Percentiles rank a stretch among this genome's conserved stretches.
Conservation (phyloP, 2,797 vertebrate genomes). For the Dipus sagitta region DNA sequence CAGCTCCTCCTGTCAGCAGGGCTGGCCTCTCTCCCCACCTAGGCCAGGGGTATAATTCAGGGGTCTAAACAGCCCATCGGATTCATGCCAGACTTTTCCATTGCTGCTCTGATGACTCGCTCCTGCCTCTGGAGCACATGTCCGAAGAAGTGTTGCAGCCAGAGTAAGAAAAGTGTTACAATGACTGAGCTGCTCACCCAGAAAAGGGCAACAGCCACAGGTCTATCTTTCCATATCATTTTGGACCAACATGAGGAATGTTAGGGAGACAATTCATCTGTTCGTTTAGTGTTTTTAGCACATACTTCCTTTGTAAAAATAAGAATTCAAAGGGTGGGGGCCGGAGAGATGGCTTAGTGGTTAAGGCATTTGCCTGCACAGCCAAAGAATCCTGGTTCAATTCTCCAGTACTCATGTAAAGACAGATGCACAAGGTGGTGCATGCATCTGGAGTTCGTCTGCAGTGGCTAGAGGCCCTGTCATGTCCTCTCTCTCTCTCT, state of each 20-base stretch:
- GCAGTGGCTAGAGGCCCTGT: no score
- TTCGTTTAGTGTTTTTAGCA: not conserved
- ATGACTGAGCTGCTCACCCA: not conserved
- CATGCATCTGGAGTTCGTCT: no score
- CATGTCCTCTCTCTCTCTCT: no score
- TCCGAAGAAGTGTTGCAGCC: not conserved
- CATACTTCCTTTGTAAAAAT: slow-evolving; percentile 36
- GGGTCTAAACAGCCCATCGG: not conserved
- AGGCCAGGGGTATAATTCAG: accelerated
- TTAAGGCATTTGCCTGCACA: no score
- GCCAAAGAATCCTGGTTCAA: no score
- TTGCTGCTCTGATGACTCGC: not conserved
- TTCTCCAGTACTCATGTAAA: no score
- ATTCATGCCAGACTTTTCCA: not conserved
- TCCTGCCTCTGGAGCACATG: not conserved
- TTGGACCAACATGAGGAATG: not conserved
- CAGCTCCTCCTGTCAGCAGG: slow-evolving; percentile 53
- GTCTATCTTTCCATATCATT: not conserved
- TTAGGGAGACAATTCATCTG: not conserved
- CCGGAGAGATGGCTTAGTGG: no score
- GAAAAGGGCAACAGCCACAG: not conserved
- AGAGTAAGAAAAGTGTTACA: not conserved
- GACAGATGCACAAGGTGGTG: no score
- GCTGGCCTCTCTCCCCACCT: slow-evolving; percentile 32
- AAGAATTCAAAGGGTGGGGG: not conserved